Evolutionary conservation across 2,888 invertebrate species (phyloP), one percentile per base, ranked within the genome.

Genomic region (Diplazon laetatorius): DNA sequence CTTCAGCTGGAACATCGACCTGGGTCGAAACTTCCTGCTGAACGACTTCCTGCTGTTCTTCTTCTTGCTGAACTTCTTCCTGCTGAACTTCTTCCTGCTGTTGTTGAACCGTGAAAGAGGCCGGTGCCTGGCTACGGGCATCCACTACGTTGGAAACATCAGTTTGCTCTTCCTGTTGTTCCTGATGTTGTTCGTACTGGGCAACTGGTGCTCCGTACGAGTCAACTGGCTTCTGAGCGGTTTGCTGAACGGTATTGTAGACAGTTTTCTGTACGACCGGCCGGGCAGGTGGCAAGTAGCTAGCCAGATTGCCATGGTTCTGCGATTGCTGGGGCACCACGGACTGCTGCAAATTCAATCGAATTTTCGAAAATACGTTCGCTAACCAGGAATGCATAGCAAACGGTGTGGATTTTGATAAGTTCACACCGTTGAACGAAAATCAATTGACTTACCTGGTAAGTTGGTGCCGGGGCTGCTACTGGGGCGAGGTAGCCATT

Each of bases 201-300:
- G 48, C 16, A 0, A 82, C 25, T 1, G 85, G 78, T 8, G 75
- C 25, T 48, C 71, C 73, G 66, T 76, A 86, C 35, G 83, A 85
- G n/a, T 77, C 57, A 6, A 70, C 5, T 1, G 82, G 80, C 16
- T 69, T 37, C 0, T 75, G 37, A 5, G 16, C 50, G 14, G 18
- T 12, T 25, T 46, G 6, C 16, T 22, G 55, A 74, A 16, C 75
- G 73, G 18, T 18, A 18, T 30, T 8, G 14, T 55, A 25, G 3
- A 35, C 14, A 6, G 14, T 35, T 14, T 55, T 16, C 18, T 48
- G 18, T 10, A 48, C 42, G n/a, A n/a, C 42, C n/a, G 42, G 42
- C 42, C n/a, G 42, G 5, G 16, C 0, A 6, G 82, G 71, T 22
- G 78, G 35, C 42, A 82, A 20, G 22, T 80, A 80, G 0, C 59